phyloP scores from a whole-genome alignment of 2,888 invertebrate species.

The Drosophila anomalipes region DNA sequence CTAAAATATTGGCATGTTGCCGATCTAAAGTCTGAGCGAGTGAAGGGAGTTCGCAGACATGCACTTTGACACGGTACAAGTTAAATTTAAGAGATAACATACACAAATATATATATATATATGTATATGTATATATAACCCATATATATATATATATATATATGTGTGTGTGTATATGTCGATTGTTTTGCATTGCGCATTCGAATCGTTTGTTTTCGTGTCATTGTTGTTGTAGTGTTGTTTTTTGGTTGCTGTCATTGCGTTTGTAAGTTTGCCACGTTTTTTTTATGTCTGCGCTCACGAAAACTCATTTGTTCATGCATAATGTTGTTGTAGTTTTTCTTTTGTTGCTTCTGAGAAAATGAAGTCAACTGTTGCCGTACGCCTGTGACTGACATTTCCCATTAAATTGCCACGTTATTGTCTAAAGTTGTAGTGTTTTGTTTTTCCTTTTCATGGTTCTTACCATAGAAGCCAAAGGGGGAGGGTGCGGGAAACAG shows the following conservation, averaged over 20 bases:
- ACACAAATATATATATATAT: neutral
- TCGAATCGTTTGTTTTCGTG: slow-evolving; percentile 35
- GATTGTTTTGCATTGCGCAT: slow-evolving; percentile 60
- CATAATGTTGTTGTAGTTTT: slow-evolving; percentile 65
- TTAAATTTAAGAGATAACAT: slow-evolving; percentile 19
- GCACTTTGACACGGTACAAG: slow-evolving; percentile 58
- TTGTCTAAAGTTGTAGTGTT: slow-evolving; percentile 60
- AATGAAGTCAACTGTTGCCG: slow-evolving; percentile 79
- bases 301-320: slow-evolving; percentile 70
- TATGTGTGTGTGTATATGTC: slow-evolving; percentile 28
- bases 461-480: slow-evolving; percentile 45
- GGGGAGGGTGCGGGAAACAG: neutral
- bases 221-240: slow-evolving; percentile 27
- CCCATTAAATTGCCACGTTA: slow-evolving; percentile 82
- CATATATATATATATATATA: slow-evolving; percentile 3
- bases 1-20: slow-evolving; percentile 21
- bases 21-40: slow-evolving; percentile 8
- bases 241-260: slow-evolving; percentile 53
- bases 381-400: slow-evolving; percentile 76
- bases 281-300: slow-evolving; percentile 61
- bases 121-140: neutral
- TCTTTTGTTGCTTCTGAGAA: slow-evolving; percentile 71
- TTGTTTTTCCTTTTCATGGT: slow-evolving; percentile 33
- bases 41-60: slow-evolving; percentile 42
- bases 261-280: slow-evolving; percentile 66